A percentile compares a stretch with the other conserved stretches of the same genome.
These are phyloP conservation scores for Cryptocephalus moraei DNA, from an alignment of 2,888 invertebrate species.

Conservation along the genomic window DNA sequence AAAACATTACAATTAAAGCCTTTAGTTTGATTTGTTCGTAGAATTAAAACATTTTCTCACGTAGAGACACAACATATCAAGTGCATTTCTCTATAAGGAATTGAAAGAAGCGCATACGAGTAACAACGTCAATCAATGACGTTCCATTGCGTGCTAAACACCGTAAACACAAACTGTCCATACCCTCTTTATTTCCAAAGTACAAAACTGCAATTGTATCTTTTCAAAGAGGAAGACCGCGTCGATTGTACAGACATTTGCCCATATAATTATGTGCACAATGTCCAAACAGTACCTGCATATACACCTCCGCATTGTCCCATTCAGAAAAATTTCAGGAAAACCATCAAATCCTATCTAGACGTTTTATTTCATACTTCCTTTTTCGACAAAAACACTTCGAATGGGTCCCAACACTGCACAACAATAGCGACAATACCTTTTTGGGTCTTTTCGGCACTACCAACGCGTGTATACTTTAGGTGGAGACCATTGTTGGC, in stretches of 20 bases:
- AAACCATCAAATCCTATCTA: constrained; percentile 31
- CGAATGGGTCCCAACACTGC: constrained; percentile 36
- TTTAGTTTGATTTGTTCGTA: too few species aligned
- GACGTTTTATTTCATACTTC: constrained; percentile 35
- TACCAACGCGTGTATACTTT: constrained; percentile 41
- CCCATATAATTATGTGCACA: constrained; percentile 24
- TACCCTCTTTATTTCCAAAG: too few species aligned
- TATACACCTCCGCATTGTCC: constrained; percentile 27
- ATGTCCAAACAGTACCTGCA: constrained; percentile 26
- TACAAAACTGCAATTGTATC: constrained; percentile 8
- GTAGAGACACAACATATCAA: too few species aligned
- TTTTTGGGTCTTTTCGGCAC: constrained; percentile 33
- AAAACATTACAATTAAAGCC: too few species aligned
- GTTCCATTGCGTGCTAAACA: too few species aligned
- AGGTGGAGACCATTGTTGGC: constrained; percentile 20
- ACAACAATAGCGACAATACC: constrained; percentile 35
- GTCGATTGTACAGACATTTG: constrained; percentile 18
- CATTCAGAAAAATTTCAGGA: constrained; percentile 26
- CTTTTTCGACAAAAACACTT: constrained; percentile 32
- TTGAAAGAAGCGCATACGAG: too few species aligned
- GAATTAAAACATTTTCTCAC: too few species aligned
- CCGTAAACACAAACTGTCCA: too few species aligned
- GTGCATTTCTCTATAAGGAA: too few species aligned
- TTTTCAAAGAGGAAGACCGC: constrained; percentile 4
- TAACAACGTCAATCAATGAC: too few species aligned